Evolutionary conservation across 2,113 vertebrate species (phyloP), one percentile per base, ranked within the genome.

Genomic region (Forbesichthys agassizii): DNA sequence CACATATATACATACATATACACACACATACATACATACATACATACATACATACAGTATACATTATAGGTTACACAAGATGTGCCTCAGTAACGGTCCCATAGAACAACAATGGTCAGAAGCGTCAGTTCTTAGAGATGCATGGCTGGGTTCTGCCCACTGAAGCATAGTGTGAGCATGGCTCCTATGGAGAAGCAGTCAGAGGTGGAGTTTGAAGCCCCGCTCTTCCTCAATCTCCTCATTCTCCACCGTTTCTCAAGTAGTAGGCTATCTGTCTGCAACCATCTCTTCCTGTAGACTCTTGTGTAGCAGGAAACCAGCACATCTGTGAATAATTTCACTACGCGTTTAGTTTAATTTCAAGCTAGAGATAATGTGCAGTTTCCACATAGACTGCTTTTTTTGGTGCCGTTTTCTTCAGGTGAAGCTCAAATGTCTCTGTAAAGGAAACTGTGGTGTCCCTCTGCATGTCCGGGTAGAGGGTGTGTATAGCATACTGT

Each of bases 261-360:
- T 66, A 13, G 20, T 20, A 20, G 20, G 20, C 59, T 60, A 64
- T 64, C 70, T 77, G 80, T 60, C 54, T 71, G 64, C 13, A 42
- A 68, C 74, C 68, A 68, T 74, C 79, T 80, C 51, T 62, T 85
- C 66, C 51, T 79, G 58, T 71, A 42, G 46, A 13, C 62, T 64
- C 47, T 54, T 67, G 71, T 57, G 33, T 84, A 84, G 79, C 82
- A 86, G 75, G 75, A 64, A 72, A 79, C 73, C 62, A 36, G 63
- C 77, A 89, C 86, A 90, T 89, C 86, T 88, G 90, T 80, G 80
- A 87, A 82, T 82, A 72, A 82, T 89, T 85, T 82, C 64, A 85
- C 80, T 74, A 62, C 74, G 61, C 83, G 80, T 82, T 83, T 82
- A 53, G 66, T 80, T 70, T 66, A 16, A 79, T 42, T 42, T 42